Evolutionary conservation across 1,140 invertebrate species (phyloP).

Genomic region (Zaprionus capensis): DNA sequence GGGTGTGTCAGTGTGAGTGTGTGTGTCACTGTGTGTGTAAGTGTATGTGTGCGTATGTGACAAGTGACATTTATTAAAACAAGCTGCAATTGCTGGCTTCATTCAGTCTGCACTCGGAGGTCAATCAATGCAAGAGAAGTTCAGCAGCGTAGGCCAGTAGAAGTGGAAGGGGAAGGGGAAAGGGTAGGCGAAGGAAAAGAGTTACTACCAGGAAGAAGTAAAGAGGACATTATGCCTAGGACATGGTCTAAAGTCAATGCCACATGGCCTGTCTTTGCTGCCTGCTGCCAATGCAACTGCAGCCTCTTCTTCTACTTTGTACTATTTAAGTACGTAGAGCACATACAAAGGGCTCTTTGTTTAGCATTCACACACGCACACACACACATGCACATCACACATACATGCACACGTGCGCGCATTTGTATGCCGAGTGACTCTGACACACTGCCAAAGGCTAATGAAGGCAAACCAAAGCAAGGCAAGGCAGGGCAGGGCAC

Average conservation of each 20-base stretch:
- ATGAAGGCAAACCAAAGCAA: constrained; percentile 59
- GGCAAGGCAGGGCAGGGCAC: too few relatives aligned
- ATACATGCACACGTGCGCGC: constrained; percentile 8
- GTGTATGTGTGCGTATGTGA: neutral
- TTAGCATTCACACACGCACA: constrained; percentile 46
- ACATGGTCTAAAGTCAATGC: constrained; percentile 71
- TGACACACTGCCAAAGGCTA: constrained; percentile 80
- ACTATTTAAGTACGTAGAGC: constrained; percentile 28
- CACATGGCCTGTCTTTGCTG: constrained; percentile 46
- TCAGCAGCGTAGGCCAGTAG: neutral
- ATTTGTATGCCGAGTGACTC: constrained; percentile 47
- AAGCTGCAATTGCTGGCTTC: constrained; percentile 45
- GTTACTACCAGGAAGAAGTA: neutral
- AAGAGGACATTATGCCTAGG: constrained; percentile 3
- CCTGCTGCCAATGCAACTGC: constrained; percentile 9
- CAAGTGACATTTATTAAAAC: constrained; percentile 51
- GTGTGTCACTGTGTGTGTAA: constrained; percentile 4
- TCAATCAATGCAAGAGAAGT: constrained; percentile 27
- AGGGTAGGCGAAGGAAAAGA: neutral
- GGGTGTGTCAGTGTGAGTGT: neutral
- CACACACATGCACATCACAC: constrained; percentile 11
- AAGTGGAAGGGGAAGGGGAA: too few relatives aligned
- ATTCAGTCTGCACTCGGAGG: constrained; percentile 55
- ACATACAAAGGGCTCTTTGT: constrained; percentile 67
- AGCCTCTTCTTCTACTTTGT: constrained; percentile 27